Evolutionary conservation across 2,113 vertebrate species (phyloP), one percentile per base, ranked within the genome.

Genomic region (Xiphophorus couchianus): DNA sequence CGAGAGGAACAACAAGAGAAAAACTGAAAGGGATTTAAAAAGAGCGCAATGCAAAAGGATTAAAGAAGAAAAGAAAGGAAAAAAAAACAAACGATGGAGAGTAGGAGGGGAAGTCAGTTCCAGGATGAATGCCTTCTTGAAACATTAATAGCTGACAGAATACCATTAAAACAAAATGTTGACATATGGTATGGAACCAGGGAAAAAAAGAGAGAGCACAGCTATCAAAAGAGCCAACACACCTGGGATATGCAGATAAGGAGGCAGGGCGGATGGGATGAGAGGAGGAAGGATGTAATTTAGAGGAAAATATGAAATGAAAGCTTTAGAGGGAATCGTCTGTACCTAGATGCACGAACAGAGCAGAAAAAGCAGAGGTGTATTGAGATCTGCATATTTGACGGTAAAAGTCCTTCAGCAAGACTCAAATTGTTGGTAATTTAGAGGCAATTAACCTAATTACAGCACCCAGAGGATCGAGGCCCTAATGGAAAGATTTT

Each of bases 191-290:
- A 69, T 25, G 51, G 54, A 67, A 63, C 27, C 54, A 30, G 64
- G 39, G 35, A 37, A 64, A 66, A 74, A 17, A 67, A 67, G 9
- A 67, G 63, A 58, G 33, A 70, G 51, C 60, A 22, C 25, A 71
- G 64, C 17, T 25, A 73, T 76, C 2, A 30, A 39, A 67, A 66
- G 54, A 65, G 64, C 19, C 7, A 69, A 71, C 70, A 83, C 85
- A 78, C 63, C 77, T 76, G 86, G 82, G 84, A 81, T 81, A 89
- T 84, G 79, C 28, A 85, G 77, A 19, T 54, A 33, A 33, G 29
- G 14, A 35, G 14, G 39, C 22, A 68, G 71, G 2, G 3, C 5
- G 33, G 19, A 44, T 15, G 58, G 37, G 51, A 64, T 8, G n/a
- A 30, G 29, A 27, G 39, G 39, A 62, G 39, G 67, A 74, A 66